Conservation (phyloP, 2,113 vertebrate genomes). For the Phyllostomus discolor region DNA sequence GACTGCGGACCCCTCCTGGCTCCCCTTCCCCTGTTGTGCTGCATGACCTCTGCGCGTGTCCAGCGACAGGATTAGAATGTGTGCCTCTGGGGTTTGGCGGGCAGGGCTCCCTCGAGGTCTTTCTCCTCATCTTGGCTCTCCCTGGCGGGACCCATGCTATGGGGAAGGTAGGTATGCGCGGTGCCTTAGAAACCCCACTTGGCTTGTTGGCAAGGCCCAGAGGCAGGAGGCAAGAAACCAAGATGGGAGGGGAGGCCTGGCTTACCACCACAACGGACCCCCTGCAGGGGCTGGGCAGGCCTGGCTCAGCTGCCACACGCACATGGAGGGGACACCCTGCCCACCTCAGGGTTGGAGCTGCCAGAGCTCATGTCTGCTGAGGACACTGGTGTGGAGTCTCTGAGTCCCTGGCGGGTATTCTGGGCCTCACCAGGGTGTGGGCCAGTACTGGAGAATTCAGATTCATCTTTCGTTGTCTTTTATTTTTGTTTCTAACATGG, state of each 20-base stretch:
- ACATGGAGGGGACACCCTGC: not conserved
- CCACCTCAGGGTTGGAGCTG: not conserved
- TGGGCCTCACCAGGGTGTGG: not conserved
- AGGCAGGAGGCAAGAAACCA: not conserved
- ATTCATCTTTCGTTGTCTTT: not conserved
- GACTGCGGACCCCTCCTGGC: slow-evolving; percentile 18
- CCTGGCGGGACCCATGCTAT: not conserved
- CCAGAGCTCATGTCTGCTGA: not conserved
- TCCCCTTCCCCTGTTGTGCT: slow-evolving; percentile 34
- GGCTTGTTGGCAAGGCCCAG: not conserved
- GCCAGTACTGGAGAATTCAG: not conserved
- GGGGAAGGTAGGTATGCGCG: not conserved
- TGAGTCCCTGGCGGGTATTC: not conserved
- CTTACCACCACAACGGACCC: not conserved
- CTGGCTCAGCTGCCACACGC: not conserved
- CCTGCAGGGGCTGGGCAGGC: not conserved
- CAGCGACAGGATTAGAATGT: slow-evolving; percentile 46
- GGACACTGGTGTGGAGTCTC: not conserved
- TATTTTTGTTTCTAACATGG: not conserved
- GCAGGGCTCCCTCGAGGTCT: slow-evolving; percentile 52
- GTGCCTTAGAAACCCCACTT: not conserved
- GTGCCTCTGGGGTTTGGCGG: slow-evolving; percentile 24
- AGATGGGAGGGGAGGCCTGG: not conserved
- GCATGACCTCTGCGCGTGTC: slow-evolving; percentile 55
- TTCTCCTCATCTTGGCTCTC: slow-evolving; percentile 68